Conservation (phyloP, 2,113 vertebrate species). For the Centrocercus urophasianus region DNA sequence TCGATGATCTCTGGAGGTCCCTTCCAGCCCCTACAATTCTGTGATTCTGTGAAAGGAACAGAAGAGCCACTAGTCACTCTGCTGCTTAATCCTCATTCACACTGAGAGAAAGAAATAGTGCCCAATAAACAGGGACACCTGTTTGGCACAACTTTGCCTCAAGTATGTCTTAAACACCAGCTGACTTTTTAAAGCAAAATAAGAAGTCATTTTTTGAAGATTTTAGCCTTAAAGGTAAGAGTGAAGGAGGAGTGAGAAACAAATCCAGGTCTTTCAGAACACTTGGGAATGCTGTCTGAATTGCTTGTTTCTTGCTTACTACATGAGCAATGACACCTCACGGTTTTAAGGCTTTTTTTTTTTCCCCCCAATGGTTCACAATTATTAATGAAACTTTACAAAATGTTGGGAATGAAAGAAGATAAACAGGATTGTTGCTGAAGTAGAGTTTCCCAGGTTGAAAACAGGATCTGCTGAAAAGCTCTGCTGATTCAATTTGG, state of each 20-base stretch:
- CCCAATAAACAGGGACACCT: neutral
- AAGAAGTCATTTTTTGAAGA: neutral
- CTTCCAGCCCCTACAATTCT: too few species aligned
- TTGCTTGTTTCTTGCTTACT: neutral
- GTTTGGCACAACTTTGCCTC: neutral
- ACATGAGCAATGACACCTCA: neutral
- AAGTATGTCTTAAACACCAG: neutral
- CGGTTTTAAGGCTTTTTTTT: neutral
- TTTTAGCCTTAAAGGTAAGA: neutral
- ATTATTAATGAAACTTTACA: neutral
- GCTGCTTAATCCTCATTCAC: neutral
- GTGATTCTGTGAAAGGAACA: neutral
- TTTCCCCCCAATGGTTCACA: accelerated
- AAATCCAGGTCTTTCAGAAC: neutral
- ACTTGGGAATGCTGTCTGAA: neutral
- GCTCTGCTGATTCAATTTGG: neutral
- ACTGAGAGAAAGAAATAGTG: neutral
- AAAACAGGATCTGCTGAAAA: neutral
- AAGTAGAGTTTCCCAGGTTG: neutral
- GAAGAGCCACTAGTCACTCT: neutral
- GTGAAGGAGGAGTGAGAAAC: neutral
- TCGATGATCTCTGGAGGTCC: too few species aligned
- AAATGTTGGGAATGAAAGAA: neutral
- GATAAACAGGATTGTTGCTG: neutral
- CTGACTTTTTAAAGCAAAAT: neutral